Conservation (phyloP, 2,888 invertebrate genomes). For the Acrobasis repandana region DNA sequence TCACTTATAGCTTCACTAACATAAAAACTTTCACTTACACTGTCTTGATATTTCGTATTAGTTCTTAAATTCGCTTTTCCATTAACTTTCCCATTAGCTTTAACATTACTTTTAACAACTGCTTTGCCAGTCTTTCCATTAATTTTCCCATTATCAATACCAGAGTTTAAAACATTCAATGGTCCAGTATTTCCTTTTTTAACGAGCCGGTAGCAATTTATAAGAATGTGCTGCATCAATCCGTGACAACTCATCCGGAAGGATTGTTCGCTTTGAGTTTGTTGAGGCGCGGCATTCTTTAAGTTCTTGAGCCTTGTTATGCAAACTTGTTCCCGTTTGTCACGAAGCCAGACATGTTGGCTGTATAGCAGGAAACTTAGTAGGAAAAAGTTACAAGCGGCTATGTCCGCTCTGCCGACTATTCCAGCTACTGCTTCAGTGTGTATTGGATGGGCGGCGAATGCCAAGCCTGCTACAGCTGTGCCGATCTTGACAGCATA, state of each 20-base stretch:
- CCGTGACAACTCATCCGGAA: slow-evolving; percentile 74
- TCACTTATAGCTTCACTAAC: slow-evolving; percentile 72
- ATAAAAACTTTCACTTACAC: slow-evolving; percentile 60
- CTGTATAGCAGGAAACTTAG: slow-evolving; percentile 93
- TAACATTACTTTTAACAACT: background rate
- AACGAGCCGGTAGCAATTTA: slow-evolving; percentile 67
- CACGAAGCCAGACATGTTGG: slow-evolving; percentile 88
- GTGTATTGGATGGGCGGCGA: slow-evolving; percentile 98
- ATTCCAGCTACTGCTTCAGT: slow-evolving; percentile 98
- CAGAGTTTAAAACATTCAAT: background rate
- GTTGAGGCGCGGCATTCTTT: slow-evolving; percentile 4
- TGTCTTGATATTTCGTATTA: slow-evolving; percentile 48
- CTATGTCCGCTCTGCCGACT: slow-evolving; percentile 97
- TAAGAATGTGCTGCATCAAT: slow-evolving; percentile 70
- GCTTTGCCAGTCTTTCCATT: slow-evolving; percentile 2
- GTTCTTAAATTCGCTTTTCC: slow-evolving; percentile 26
- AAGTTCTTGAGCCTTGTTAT: slow-evolving; percentile 11
- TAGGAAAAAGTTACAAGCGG: slow-evolving; percentile 95
- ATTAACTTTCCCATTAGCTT: background rate
- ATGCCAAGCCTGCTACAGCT: slow-evolving; percentile 91
- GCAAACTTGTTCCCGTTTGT: slow-evolving; percentile 59
- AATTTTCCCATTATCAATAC: background rate
- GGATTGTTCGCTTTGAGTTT: slow-evolving; percentile 45
- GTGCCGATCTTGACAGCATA: slow-evolving; percentile 86
- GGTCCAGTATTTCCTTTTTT: slow-evolving; percentile 66